These are phyloP conservation scores for Drosophila rellima DNA, from an alignment of 2,888 invertebrate species.

Conservation along the genomic window DNA sequence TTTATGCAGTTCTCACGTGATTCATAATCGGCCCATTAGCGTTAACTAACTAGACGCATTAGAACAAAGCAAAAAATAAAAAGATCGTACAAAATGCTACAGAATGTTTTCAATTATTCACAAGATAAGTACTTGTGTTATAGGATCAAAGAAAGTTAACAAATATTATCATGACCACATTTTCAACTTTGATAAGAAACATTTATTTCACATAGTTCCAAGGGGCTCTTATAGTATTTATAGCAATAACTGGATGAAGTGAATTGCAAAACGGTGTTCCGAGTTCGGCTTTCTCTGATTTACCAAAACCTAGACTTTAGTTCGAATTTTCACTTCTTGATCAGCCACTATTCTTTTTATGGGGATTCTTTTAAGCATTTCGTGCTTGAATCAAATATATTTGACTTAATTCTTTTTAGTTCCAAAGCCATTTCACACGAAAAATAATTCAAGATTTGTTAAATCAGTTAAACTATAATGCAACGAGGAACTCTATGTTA, in stretches of 20 bases:
- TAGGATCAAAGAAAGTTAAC: neutral
- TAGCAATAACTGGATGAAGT: neutral
- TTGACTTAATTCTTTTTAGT: too few species aligned
- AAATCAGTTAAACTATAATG: too few species aligned
- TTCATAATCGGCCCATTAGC: slow-evolving; percentile 56
- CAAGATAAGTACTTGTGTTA: neutral
- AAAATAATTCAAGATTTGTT: too few species aligned
- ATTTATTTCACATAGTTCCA: neutral
- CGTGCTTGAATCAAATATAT: too few species aligned
- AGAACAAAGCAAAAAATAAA: neutral
- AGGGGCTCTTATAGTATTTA: neutral
- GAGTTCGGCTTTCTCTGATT: neutral
- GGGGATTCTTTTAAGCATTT: too few species aligned
- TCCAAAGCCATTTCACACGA: too few species aligned
- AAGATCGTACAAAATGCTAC: slow-evolving; percentile 14
- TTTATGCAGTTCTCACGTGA: slow-evolving; percentile 54
- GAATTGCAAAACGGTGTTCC: neutral
- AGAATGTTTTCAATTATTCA: slow-evolving; percentile 4
- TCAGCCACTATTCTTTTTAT: too few species aligned
- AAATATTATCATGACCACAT: neutral
- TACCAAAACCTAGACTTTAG: neutral
- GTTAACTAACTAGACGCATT: slow-evolving; percentile 35
- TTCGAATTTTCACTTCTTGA: too few species aligned
- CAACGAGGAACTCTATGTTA: too few species aligned
- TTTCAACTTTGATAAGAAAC: neutral